phyloP scores from a whole-genome alignment of 2,888 invertebrate species.

The Acanthosepion esculentum region DNA sequence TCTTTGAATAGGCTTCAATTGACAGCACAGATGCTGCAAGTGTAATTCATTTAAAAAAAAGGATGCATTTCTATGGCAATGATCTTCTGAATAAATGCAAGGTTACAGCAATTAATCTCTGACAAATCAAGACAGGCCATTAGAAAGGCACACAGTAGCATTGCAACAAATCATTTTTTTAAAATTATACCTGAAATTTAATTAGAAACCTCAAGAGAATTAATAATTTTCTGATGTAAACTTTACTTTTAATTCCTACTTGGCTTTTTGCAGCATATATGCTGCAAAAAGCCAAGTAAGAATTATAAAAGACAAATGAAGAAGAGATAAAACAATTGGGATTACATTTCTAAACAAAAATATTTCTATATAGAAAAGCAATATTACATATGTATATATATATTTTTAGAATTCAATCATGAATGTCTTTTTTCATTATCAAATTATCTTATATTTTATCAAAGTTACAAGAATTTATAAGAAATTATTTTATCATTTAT shows the following conservation, averaged over 20 bases:
- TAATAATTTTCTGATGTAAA: not conserved
- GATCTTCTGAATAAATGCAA: not conserved
- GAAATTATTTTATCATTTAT: too few species aligned
- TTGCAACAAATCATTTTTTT: not conserved
- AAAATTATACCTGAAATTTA: not conserved
- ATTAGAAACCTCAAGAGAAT: not conserved
- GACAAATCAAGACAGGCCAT: not conserved
- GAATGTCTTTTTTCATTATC: too few species aligned
- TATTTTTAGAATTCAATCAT: too few species aligned
- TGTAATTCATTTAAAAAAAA: not conserved
- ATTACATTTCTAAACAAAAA: not conserved
- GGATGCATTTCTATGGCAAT: not conserved
- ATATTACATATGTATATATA: too few species aligned
- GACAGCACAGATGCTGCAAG: not conserved
- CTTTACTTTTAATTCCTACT: not conserved
- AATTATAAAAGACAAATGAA: not conserved
- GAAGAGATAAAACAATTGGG: not conserved
- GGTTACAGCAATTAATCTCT: slow-evolving; percentile 20
- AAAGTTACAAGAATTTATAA: too few species aligned
- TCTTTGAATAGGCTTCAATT: slow-evolving; percentile 21
- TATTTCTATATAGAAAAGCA: too few species aligned
- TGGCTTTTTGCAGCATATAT: not conserved
- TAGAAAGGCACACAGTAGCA: not conserved
- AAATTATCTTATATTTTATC: too few species aligned
- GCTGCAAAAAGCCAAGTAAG: not conserved